Evolutionary conservation across 2,113 vertebrate species (phyloP).

Genomic region (Narcine bancroftii): DNA sequence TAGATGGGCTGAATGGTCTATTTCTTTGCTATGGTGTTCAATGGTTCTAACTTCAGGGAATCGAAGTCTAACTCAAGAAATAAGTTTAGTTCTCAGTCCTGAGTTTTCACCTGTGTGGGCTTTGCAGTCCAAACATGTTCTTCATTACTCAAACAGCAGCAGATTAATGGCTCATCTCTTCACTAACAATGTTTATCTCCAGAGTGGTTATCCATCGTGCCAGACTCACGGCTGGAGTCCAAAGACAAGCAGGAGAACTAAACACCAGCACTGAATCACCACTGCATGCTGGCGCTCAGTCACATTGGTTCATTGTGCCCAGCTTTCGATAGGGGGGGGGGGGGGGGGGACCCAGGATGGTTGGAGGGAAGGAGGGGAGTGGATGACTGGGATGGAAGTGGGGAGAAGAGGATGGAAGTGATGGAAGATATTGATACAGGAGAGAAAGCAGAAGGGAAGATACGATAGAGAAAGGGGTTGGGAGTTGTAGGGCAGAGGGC

Average conservation of each 20-base stretch:
- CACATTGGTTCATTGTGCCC: no score
- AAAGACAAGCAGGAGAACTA: neutral
- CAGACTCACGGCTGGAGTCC: neutral
- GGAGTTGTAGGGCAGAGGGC: neutral
- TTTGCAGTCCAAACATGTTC: neutral
- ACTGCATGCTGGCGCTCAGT: neutral
- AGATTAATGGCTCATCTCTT: constrained; percentile 6
- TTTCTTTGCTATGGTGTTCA: no score
- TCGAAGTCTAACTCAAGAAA: neutral
- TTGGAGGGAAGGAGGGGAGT: neutral
- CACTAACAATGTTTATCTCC: constrained; percentile 25
- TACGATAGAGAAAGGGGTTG: no score
- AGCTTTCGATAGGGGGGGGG: neutral
- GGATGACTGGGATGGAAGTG: no score
- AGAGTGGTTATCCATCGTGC: neutral
- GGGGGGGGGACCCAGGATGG: no score
- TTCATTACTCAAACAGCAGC: neutral
- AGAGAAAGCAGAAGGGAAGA: neutral
- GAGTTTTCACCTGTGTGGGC: neutral
- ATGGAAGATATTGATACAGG: neutral
- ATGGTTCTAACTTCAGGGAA: no score
- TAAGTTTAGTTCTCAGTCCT: neutral
- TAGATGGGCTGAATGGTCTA: no score
- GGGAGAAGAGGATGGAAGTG: neutral
- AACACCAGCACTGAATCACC: neutral